Evolutionary conservation across 1,140 invertebrate genomes (phyloP).

Genomic region (Drosophila malerkotliana): DNA sequence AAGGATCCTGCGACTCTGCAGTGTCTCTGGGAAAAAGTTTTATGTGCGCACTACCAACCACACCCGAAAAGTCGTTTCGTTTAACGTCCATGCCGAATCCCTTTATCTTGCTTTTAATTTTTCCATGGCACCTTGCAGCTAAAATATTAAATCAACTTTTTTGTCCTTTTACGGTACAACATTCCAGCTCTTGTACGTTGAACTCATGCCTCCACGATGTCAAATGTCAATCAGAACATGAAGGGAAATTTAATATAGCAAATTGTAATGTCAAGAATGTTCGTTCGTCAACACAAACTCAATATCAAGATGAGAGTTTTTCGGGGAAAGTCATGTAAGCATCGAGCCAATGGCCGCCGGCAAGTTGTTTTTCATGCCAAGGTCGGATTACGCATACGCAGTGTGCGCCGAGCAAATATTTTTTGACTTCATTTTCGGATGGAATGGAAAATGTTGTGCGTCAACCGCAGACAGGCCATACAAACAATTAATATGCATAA

Average conservation of each 20-base stretch:
- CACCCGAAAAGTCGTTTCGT: slow-evolving; percentile 69
- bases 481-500: slow-evolving; percentile 76
- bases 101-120: slow-evolving; percentile 79
- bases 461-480: slow-evolving; percentile 35
- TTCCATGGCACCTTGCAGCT: slow-evolving; percentile 60
- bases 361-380: slow-evolving; percentile 27
- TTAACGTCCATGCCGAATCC: slow-evolving; percentile 69
- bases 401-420: slow-evolving; percentile 23
- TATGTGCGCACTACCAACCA: slow-evolving; percentile 44
- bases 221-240: slow-evolving; percentile 52
- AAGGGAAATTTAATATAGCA: slow-evolving; percentile 51
- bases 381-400: slow-evolving; percentile 57
- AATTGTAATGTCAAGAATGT: slow-evolving; percentile 53
- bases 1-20: slow-evolving; percentile 8
- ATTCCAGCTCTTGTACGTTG: neutral
- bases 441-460: slow-evolving; percentile 21
- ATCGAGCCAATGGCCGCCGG: slow-evolving; percentile 24
- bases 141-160: slow-evolving; percentile 76
- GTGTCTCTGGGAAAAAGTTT: slow-evolving; percentile 55
- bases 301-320: slow-evolving; percentile 43
- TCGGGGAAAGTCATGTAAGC: slow-evolving; percentile 33
- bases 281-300: slow-evolving; percentile 36
- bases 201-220: slow-evolving; percentile 9
- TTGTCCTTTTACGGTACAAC: slow-evolving; percentile 21
- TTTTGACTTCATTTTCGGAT: slow-evolving; percentile 28